Evolutionary conservation across 2,888 invertebrate species (phyloP), one percentile per base, ranked within the genome.

Genomic region (Meiosimyza platycephala): DNA sequence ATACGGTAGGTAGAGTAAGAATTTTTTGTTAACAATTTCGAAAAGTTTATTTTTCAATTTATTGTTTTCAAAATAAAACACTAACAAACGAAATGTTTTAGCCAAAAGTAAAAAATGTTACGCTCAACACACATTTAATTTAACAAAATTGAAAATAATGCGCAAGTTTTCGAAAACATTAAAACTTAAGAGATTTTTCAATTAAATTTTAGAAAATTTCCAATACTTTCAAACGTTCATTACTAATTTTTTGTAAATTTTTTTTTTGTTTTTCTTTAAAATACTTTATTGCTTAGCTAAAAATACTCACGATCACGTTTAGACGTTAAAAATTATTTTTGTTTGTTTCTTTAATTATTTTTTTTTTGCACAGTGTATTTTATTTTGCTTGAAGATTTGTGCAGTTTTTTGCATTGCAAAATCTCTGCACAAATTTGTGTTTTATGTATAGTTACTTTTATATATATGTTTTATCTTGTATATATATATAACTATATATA

Each of bases 291-390:
- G 59, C 62, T 73, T 59, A 73, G 70, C 72, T 68, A 62, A 60
- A 64, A 69, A 70, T 70, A 73, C 69, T 70, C 73, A 73, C 73
- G 73, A 69, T 62, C 40, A 40, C 40, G 52, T 69, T 62, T 63
- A 40, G 40, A 28, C 70, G 70, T 70, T 70, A 70, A 52, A 63
- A 40, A 51, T 65, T 65, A 51, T 15, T 18, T 69, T 70, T 63
- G 62, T 70, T 70, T 70, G 70, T 70, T 62, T 70, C 70, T 70
- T 60, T 70, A 47, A 54, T 52, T n/a, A 11, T n/a, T n/a, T 63
- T 15, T 22, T 50, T 64, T 16, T 51, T 18, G 40, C 40, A 9
- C 40, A 40, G 40, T 40, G 59, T 48, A 51, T 59, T 70, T 22
- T 52, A 6, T 59, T 2, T 50, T 28, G 28, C 59, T 22, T 13